Conservation (phyloP, 2,888 invertebrate genomes). For the Scaptomyza reducta region DNA sequence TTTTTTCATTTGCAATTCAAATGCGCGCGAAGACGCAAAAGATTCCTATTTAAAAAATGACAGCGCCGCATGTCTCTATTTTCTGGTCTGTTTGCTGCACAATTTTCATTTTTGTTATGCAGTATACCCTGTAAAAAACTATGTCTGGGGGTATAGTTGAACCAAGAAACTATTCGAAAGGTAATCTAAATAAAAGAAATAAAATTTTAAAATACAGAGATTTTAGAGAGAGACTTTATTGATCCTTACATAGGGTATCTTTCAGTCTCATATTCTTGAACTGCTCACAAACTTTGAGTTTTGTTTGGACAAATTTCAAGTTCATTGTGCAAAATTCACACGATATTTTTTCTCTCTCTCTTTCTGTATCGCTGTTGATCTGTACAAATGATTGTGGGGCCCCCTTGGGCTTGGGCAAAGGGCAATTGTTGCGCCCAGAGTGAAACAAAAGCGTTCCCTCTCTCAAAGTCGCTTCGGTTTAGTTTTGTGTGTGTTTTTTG, state of each 20-base stretch:
- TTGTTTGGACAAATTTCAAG: conserved; percentile 64
- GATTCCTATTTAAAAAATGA: conserved; percentile 56
- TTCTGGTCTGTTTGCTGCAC: conserved; percentile 9
- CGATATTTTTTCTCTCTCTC: conserved; percentile 35
- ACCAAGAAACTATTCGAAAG: no score
- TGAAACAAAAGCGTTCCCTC: conserved; percentile 28
- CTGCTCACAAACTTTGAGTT: conserved; percentile 6
- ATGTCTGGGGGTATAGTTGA: neutral
- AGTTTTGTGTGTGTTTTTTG: neutral
- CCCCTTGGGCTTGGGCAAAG: conserved; percentile 14
- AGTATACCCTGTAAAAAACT: neutral
- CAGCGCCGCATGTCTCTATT: conserved; percentile 10
- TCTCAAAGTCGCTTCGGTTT: conserved; percentile 25
- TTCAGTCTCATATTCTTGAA: neutral
- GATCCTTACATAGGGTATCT: neutral
- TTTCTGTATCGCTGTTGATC: conserved; percentile 19
- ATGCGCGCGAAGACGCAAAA: conserved; percentile 22
- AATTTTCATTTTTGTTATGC: conserved; percentile 33
- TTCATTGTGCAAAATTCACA: conserved; percentile 71
- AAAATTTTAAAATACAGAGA: no score
- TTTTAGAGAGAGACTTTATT: no score
- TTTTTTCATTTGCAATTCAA: conserved; percentile 40
- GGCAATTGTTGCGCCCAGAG: conserved; percentile 55
- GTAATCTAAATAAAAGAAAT: no score
- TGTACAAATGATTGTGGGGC: conserved; percentile 38